Evolutionary conservation across 2,797 vertebrate species (phyloP), one percentile per base, ranked within the genome.

Genomic region (Lepidocolaptes lacrymiger): DNA sequence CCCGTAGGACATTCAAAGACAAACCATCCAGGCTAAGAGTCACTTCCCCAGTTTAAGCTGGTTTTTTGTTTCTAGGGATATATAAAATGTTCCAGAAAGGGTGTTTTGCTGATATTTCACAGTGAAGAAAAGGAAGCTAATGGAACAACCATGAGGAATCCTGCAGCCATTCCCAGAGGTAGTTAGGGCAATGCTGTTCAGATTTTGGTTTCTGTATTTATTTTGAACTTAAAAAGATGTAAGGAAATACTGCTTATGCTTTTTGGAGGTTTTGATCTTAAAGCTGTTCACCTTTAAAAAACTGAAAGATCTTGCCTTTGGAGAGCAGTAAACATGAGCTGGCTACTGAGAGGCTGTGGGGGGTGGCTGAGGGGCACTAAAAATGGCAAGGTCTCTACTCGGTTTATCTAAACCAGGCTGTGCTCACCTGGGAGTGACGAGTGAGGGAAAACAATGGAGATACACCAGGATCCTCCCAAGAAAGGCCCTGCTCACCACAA

Each of bases 111-210:
- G 64, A 41, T 96, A n/a, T 4, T 91, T 96, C 93, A 96, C 81
- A 96, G 93, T 95, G 89, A 54, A 56, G 79, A 48, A 91, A 76
- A 58, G 43, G 82, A 82, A 93, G 52, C 86, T 77, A 46, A 87
- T 79, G 81, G 72, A 93, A 83, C 54, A 85, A 90, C 91, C 85
- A 44, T 49, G 88, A 95, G 76, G 66, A 81, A 75, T 68, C 71
- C 66, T 68, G 88, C 91, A 97, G 92, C 75, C 81, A 37, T 92
- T 85, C 92, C 85, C 63, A 68, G 95, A 97, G 94, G 96, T 94
- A 97, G 92, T 54, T 88, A 72, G 93, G 95, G 46, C 43, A 61
- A 94, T 7, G 64, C 14, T 86, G 71, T 44, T 63, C 41, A 83
- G 56, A 49, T 92, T 96, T 97, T 96, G 94, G 95, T 92, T 79